Evolutionary conservation across 2,888 invertebrate genomes (phyloP), one percentile per base, ranked within the genome.

Genomic region (Cheilosia variabilis): DNA sequence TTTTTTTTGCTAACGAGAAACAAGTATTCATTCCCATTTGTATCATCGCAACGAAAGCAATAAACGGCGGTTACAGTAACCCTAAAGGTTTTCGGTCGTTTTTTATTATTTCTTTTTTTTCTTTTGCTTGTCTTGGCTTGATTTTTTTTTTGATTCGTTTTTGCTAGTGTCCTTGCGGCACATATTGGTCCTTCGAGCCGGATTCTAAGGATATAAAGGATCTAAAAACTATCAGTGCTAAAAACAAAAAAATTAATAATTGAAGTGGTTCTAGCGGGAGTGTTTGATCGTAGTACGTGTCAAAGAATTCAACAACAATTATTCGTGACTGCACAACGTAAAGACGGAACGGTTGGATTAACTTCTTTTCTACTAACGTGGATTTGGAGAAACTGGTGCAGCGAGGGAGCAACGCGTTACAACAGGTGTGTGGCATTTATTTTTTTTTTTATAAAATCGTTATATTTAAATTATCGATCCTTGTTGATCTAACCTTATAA

Each of bases 341-440:
- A n/a, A n/a, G n/a, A n/a, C n/a, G n/a, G n/a, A n/a, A n/a, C 41
- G 13, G 10, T 41, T 15, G 15, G 41, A 41, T 41, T 41, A 4
- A 15, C n/a, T n/a, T n/a, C n/a, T 13, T 4, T 41, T 13, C 15
- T 41, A 4, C 41, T 15, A 0, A 41, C 15, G 3, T 41, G 15
- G 41, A 15, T 4, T 41, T 15, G 41, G 15, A 27, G 5, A 27
- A 27, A 13, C 27, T 27, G 27, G 6, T 27, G 27, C 27, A 27
- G 27, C 27, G 50, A 27, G 27, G 27, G 27, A 6, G 50, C 47
- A 63, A 63, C 19, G 34, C 50, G 13, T 19, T n/a, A 17, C 63
- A 34, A 17, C 63, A 63, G 63, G 63, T 63, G 31, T 63, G 47
- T 50, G 63, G 27, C 50, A 41, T 41, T 22, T 60, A 7, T 60